Base-by-base conservation (phyloP, 2,888 invertebrate species). In the Ashinkailepas kermadecensis region DNA sequence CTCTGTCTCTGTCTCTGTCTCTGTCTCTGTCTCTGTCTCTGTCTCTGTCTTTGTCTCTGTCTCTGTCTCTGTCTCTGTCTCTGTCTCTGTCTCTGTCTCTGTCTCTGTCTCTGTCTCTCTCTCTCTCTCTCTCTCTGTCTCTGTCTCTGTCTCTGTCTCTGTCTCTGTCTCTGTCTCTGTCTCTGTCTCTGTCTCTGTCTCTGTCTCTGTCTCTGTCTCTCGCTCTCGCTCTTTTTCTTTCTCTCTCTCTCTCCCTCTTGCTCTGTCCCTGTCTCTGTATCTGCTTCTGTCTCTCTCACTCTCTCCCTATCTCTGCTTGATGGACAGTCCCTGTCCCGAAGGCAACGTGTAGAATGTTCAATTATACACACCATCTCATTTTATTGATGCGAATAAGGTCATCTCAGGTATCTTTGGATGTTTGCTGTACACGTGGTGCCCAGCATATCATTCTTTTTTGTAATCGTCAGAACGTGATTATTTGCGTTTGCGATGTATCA, bases 181-280 rank as follows among this genome's bases (percentile, higher is more conserved):
- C 65, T 64, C 39, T 81, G 64, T 81, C 62, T 39, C 23, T 21
- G 21, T n/a, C 59, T 58, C 23, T 39, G 13, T 56, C 62, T 21
- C 11, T 57, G 21, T 65, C 65, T 65, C 64, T 65, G 54, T 54
- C 65, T 81, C 54, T n/a, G 18, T 21, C 65, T 81, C 54, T 81
- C 67, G 54, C 81, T 81, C 62, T 59, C 65, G 64, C 65, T 81
- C 39, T 64, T 39, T 81, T 39, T 81, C 62, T 64, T 64, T 64
- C 62, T 59, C 62, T 64, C 65, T 64, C 65, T 81, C 62, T 64
- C 81, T 64, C 81, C 23, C 39, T 64, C 65, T 64, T 39, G 39
- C 62, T 81, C 81, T 81, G 64, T 64, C 25, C 64, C 64, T 81
- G 39, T 64, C 39, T 81, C 81, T 81, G 57, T 81, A 1, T 64